Conservation (phyloP, 2,113 vertebrate species). For the Scomber colias region DNA sequence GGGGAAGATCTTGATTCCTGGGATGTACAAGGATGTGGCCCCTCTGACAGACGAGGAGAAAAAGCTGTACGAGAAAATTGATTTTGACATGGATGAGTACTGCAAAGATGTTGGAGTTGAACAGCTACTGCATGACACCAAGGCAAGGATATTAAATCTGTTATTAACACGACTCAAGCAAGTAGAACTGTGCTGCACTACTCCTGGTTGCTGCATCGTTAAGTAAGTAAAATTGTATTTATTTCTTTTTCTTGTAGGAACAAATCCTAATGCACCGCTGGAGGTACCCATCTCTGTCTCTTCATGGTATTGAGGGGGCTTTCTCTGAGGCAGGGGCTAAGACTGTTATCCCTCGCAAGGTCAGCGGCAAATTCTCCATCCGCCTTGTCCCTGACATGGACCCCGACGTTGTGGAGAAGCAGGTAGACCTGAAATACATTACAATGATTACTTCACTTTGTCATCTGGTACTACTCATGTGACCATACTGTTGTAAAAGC, state of each 20-base stretch:
- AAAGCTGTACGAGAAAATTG: constrained; percentile 91
- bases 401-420: constrained; percentile 89
- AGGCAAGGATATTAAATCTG: constrained; percentile 80
- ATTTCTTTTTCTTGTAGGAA: constrained; percentile 79
- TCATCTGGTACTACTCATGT: not conserved
- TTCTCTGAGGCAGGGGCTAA: constrained; percentile 93
- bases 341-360: constrained; percentile 96
- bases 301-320: constrained; percentile 98
- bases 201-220: not conserved
- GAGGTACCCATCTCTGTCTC: constrained; percentile 95
- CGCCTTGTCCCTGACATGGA: constrained; percentile 95
- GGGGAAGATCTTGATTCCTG: constrained; percentile 90
- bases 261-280: constrained; percentile 96
- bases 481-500: not conserved
- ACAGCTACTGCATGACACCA: constrained; percentile 87
- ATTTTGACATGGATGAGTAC: constrained; percentile 94
- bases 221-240: not conserved
- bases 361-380: constrained; percentile 97
- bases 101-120: constrained; percentile 88
- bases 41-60: constrained; percentile 88
- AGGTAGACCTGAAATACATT: constrained; percentile 78
- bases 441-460: not conserved
- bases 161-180: not conserved
- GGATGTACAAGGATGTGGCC: constrained; percentile 88
- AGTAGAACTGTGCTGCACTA: not conserved